Evolutionary conservation across 1,140 invertebrate genomes (phyloP), one percentile per base, ranked within the genome.

Genomic region (Subanguina moxae): DNA sequence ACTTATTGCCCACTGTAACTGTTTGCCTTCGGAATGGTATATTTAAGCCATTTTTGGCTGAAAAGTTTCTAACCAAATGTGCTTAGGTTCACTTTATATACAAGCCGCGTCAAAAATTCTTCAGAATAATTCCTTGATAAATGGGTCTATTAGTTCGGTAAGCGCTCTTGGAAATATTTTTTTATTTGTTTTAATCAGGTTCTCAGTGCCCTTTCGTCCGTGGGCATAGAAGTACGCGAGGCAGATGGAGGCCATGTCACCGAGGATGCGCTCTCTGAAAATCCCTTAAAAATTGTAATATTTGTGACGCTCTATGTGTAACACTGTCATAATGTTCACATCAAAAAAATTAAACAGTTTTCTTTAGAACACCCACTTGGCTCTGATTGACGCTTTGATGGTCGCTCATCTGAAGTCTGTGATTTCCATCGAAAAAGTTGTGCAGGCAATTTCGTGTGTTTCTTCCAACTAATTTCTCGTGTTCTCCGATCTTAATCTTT

Each of bases 371-470:
- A 91, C 92, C 74, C 94, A 98, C 85, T 89, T 97, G 88, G 88
- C 91, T 83, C 90, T 98, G 84, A 94, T 96, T 85, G 93, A 97
- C 86, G 91, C 91, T 74, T 87, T 97, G 82, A 97, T 98, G 93
- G 87, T 88, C 76, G 87, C 97, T 70, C 95, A 95, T 85, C 89
- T 92, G 72, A 90, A 90, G 80, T 92, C 96, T 85, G 90, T 94
- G 67, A 89, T 94, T 68, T 92, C 91, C 21, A 87, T 90, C 43
- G 93, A 96, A 75, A 87, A 91, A 62, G 89, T 95, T 30, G 86
- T 90, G 27, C 88, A 91, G 65, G 91, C 93, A 59, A 89, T 94
- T 62, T 84, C 82, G 86, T 87, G 78, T 78, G 80, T 70, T 48
- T 67, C 23, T 56, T 25, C 28, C 27, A 23, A 15, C 25, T 66